Conservation (phyloP, 2,113 vertebrate species). For the Malurus elegans region DNA sequence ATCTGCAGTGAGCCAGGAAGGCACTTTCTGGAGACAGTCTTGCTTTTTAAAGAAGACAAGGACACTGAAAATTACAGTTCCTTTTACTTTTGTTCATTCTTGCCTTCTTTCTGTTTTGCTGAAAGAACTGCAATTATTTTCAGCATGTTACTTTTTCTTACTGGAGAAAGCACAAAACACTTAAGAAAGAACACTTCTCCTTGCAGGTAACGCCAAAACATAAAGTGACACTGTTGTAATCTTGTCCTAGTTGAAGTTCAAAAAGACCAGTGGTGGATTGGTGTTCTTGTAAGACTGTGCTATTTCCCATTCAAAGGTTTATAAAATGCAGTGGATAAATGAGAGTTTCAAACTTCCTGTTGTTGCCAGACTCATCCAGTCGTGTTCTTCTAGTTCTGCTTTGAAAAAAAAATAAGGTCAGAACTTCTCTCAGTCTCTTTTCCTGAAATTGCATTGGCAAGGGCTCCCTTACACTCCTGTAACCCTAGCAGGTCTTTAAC, state of each 20-base stretch:
- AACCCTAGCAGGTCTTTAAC: not conserved
- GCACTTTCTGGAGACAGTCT: not conserved
- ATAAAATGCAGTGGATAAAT: not conserved
- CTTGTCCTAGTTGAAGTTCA: not conserved
- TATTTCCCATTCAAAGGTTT: not conserved
- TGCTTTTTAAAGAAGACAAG: not conserved
- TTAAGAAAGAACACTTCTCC: not conserved
- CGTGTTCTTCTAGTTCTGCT: not conserved
- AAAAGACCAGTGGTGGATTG: not conserved
- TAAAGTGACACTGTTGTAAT: not conserved
- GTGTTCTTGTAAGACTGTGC: not conserved
- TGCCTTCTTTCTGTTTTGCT: not conserved
- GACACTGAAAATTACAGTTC: not conserved
- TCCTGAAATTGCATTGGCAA: not conserved
- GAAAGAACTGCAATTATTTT: not conserved
- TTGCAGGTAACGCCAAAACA: not conserved
- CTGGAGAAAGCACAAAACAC: not conserved
- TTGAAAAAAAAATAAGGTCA: not conserved
- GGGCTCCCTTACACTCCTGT: not conserved
- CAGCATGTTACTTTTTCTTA: not conserved
- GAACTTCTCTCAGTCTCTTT: not conserved
- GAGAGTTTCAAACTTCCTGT: not conserved
- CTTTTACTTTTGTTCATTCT: not conserved
- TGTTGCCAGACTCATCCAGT: not conserved
- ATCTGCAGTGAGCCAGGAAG: not conserved